phyloP scores from a whole-genome alignment of 2,888 invertebrate species.

The Chrysodeixis includens region DNA sequence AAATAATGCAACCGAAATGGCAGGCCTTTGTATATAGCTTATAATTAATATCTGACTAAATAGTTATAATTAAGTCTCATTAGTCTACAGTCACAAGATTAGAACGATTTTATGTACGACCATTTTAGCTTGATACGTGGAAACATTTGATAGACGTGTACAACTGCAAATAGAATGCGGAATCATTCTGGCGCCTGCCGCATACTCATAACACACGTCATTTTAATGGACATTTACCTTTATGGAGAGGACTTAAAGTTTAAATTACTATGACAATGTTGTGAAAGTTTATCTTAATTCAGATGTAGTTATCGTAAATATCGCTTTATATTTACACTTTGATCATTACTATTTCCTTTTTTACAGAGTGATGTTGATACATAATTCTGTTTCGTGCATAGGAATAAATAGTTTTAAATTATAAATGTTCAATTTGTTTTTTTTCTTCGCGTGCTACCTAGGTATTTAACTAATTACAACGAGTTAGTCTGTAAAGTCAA shows the following conservation, averaged over 20 bases:
- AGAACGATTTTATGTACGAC: constrained; percentile 13
- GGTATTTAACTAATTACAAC: too few relatives aligned
- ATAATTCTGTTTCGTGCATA: too few relatives aligned
- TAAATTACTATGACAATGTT: constrained; percentile 10
- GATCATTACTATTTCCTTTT: not conserved
- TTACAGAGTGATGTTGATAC: too few relatives aligned
- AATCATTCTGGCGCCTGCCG: constrained; percentile 49
- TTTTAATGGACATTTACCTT: not conserved
- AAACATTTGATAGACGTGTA: constrained; percentile 46
- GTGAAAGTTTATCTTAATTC: not conserved
- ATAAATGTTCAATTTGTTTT: too few relatives aligned
- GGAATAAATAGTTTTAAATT: too few relatives aligned
- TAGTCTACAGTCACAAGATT: not conserved
- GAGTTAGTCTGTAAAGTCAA: too few relatives aligned
- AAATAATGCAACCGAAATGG: too few relatives aligned
- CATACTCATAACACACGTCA: constrained; percentile 33
- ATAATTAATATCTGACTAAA: not conserved
- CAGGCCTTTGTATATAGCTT: too few relatives aligned
- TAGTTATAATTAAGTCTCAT: not conserved
- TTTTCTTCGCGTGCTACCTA: too few relatives aligned
- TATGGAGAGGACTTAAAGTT: not conserved
- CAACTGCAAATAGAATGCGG: constrained; percentile 62
- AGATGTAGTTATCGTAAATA: not conserved
- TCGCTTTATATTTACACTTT: not conserved
- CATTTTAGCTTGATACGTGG: constrained; percentile 51